Percentiles rank a stretch among this genome's conserved stretches.
These are phyloP conservation scores for Erithacus rubecula DNA, from an alignment of 2,797 vertebrate species.

Conservation along the genomic window DNA sequence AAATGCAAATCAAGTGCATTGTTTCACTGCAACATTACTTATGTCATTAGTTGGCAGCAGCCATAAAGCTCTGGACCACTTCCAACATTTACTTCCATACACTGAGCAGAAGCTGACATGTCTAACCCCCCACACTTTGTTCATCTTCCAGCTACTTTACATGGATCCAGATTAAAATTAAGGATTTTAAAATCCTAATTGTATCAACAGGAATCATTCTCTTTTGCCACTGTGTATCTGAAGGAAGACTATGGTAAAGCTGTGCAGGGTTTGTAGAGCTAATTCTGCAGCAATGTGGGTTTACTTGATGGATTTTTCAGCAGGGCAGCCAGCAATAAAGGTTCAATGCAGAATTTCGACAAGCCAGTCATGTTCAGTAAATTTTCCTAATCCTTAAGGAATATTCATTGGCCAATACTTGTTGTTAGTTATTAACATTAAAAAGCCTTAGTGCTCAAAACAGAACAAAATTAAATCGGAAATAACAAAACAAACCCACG, in stretches of 20 bases:
- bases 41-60: slow-evolving; percentile 63
- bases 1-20: slow-evolving; percentile 58
- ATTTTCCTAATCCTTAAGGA: background rate
- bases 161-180: background rate
- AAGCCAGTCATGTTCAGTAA: background rate
- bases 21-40: slow-evolving; percentile 52
- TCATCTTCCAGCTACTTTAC: slow-evolving; percentile 41
- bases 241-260: background rate
- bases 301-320: background rate
- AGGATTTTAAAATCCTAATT: background rate
- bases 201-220: background rate
- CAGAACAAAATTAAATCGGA: fast-evolving
- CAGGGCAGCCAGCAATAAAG: background rate
- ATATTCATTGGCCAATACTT: background rate
- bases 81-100: slow-evolving; percentile 62
- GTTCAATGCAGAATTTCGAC: background rate
- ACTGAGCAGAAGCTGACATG: slow-evolving; percentile 34
- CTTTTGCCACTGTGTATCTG: background rate
- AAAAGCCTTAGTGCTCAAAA: background rate
- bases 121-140: slow-evolving; percentile 17
- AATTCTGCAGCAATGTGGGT: background rate
- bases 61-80: slow-evolving; percentile 52
- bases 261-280: background rate
- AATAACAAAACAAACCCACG: background rate
- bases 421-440: background rate